Evolutionary conservation across 1,140 invertebrate species (phyloP), one percentile per base, ranked within the genome.

Genomic region (Coelopa frigida): DNA sequence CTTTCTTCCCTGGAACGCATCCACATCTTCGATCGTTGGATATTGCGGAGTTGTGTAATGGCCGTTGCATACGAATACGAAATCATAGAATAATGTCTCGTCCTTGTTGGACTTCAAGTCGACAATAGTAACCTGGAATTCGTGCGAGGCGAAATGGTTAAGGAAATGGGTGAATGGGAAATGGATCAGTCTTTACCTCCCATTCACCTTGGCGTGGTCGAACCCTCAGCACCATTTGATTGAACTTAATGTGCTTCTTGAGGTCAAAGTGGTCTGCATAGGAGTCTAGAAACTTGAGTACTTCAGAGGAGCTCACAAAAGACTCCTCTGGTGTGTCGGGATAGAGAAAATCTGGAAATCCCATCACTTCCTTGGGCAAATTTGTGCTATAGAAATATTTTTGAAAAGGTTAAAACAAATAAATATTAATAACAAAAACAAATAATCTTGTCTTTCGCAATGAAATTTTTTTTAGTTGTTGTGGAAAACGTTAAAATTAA

Each of bases 311-410:
- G 2, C 78, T 77, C 5, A 94, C 70, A 59, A 93, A 95, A 2
- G 91, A 94, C 49, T 78, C 78, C 0, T 77, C 72, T 62, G 75
- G 40, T 78, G 74, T 7, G 4, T 49, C 46, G 80, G 78, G 49
- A 89, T 71, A 83, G 0, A 84, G 83, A 71, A 84, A 90, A 65
- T 89, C 88, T 2, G 86, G 85, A 70, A 87, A 93, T 7, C 83
- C 84, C 90, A 94, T 94, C 5, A 89, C 79, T 72, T 94, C 86
- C 59, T 91, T 91, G 3, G 91, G 90, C 4, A 94, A 70, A 72
- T 94, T 94, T 7, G 89, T 91, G 57, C 89, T 93, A 65, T 44
- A 75, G 72, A 1, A 5, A n/a, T 22, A 14, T n/a, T 14, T 29
- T 46, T 24, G n/a, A n/a, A n/a, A n/a, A 49, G 12, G 3, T 23